Conservation (phyloP, 2,888 invertebrate species). For the Rhamphomyia laevipes region DNA sequence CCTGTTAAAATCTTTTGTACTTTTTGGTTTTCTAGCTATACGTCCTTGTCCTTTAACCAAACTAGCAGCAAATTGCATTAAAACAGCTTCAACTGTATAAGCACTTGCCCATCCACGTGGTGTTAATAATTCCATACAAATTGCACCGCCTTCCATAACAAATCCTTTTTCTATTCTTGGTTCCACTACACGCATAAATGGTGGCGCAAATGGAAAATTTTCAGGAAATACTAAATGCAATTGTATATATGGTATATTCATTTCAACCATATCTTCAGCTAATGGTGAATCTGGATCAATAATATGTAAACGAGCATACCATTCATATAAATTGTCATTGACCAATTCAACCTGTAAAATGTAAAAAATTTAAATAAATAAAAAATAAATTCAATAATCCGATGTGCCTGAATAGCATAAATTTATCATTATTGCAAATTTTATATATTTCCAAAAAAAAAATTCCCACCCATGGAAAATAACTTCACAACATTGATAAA, state of each 20-base stretch:
- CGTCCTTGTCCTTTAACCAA: constrained; percentile 80
- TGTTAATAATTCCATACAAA: constrained; percentile 79
- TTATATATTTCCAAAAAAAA: too few relatives aligned
- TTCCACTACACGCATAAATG: constrained; percentile 72
- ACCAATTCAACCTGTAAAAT: constrained; percentile 58
- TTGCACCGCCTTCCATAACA: constrained; percentile 84
- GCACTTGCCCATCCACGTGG: constrained; percentile 82
- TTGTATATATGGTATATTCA: constrained; percentile 61
- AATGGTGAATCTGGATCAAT: constrained; percentile 76
- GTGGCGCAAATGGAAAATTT: constrained; percentile 81
- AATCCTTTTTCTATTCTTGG: constrained; percentile 73
- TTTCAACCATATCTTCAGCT: constrained; percentile 67
- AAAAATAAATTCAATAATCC: too few relatives aligned
- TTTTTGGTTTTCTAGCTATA: constrained; percentile 65
- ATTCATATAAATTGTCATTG: constrained; percentile 77
- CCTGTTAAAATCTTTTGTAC: constrained; percentile 63
- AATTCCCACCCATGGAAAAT: too few relatives aligned
- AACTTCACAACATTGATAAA: too few relatives aligned
- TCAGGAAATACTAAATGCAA: constrained; percentile 75
- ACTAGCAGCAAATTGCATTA: constrained; percentile 82
- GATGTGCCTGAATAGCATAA: too few relatives aligned
- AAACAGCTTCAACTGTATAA: constrained; percentile 75
- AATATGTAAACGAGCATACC: constrained; percentile 71
- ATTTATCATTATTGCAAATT: too few relatives aligned
- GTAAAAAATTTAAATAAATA: too few relatives aligned